phyloP scores from a whole-genome alignment of 2,113 vertebrate species.

The Sminthopsis crassicaudata region DNA sequence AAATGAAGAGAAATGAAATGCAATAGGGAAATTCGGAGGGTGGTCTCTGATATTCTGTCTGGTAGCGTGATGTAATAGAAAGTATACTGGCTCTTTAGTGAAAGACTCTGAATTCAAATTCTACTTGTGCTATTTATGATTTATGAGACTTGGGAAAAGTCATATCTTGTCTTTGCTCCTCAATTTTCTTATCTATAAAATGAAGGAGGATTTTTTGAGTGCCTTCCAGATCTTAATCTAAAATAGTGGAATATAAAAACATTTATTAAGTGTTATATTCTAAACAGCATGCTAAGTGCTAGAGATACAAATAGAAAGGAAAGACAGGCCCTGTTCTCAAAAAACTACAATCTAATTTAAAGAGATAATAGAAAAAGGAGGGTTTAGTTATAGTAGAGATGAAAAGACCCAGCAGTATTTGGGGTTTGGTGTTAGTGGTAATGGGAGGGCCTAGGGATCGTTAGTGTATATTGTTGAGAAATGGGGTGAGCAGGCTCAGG shows the following conservation, averaged over 20 bases:
- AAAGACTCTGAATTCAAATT: neutral
- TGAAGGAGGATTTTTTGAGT: neutral
- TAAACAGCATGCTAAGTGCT: neutral
- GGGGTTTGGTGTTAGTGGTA: neutral
- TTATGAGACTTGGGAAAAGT: neutral
- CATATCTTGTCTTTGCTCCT: neutral
- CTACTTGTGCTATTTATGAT: neutral
- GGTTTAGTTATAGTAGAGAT: neutral
- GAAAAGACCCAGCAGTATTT: neutral
- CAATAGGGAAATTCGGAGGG: neutral
- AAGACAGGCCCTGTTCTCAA: neutral
- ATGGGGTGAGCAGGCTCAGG: neutral
- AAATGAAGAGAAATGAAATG: neutral
- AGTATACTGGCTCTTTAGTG: neutral
- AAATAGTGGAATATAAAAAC: neutral
- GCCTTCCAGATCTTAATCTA: neutral
- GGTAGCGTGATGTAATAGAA: neutral
- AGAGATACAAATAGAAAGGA: neutral
- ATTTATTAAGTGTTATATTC: slow-evolving; percentile 32
- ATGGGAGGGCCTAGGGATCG: neutral
- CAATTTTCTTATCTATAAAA: neutral
- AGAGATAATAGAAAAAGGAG: neutral
- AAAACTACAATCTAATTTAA: neutral
- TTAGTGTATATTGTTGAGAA: neutral
- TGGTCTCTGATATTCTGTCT: neutral